phyloP scores from a whole-genome alignment of 2,113 vertebrate genomes.

The Sapajus apella region DNA sequence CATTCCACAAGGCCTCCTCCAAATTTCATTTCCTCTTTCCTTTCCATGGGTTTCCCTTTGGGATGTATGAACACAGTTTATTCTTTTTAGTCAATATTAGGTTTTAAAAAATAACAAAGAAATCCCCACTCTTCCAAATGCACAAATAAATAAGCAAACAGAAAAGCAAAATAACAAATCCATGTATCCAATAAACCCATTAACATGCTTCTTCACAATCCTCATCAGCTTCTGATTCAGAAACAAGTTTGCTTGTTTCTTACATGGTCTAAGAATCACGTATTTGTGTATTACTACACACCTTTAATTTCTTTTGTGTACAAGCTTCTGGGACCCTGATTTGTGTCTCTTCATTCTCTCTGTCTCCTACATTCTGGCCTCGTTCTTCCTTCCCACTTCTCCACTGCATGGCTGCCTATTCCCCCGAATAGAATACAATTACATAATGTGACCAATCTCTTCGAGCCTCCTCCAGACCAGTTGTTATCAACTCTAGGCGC shows the following conservation, averaged over 20 bases:
- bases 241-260: background rate
- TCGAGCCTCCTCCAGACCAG: background rate
- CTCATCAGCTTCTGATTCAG: background rate
- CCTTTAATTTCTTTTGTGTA: background rate
- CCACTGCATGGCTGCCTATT: background rate
- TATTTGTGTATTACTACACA: background rate
- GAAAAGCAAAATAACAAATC: background rate
- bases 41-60: background rate
- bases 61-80: background rate
- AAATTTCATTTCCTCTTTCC: background rate
- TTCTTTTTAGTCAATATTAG: background rate
- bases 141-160: background rate
- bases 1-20: background rate
- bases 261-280: background rate
- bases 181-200: background rate
- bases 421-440: background rate
- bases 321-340: background rate
- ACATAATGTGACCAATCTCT: background rate
- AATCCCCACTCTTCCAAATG: background rate
- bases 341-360: background rate
- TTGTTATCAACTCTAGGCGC: background rate
- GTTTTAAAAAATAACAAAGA: background rate
- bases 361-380: background rate
- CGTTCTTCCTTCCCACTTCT: background rate
- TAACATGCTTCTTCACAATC: background rate